Base-by-base conservation (phyloP, 2,113 vertebrate genomes). In the Tautogolabrus adspersus region DNA sequence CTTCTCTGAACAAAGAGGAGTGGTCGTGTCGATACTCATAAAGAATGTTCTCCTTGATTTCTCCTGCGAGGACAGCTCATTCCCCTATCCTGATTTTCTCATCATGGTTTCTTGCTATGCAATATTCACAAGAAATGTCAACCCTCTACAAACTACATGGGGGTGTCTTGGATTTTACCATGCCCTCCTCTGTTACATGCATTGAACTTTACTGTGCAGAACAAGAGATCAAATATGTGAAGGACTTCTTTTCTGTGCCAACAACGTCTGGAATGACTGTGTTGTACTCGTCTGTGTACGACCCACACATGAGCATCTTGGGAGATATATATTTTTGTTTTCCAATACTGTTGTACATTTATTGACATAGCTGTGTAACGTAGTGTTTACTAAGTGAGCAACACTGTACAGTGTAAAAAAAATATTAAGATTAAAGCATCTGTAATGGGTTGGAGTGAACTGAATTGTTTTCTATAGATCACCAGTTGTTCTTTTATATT, bases 381-480 rank as follows among this genome's bases (percentile, higher is more conserved):
- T 94, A 94, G 92, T 95, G 92, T 94, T 93, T 93, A 93, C 91
- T 93, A 94, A 93, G 87, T 94, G 90, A 93, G 91, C 86, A 91
- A 88, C 83, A 83, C 86, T 95, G 94, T 95, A 95, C 93, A 95
- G 95, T 95, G 93, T 95, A 95, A 88, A 95, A 46, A 94, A 91
- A 81, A 88, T 91, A 89, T 87, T 75, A 91, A 88, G 82, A 93
- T 93, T 93, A 93, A 91, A 93, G 83, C 90, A 84, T 92, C 82
- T 86, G 84, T 83, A 87, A 91, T 93, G 92, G 80, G 67, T 87
- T 88, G 79, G 82, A 67, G 22, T 66, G 34, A 57, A 73, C 78
- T 73, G 75, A 47, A 26, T 87, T 83, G 52, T 81, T 4, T 22
- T 47, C n/a, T 42, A 30, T 47, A 57, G 57, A 83, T 18, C 3